Percentiles rank a stretch among this genome's conserved stretches.
Evolutionary conservation across 2,888 invertebrate genomes (phyloP).

Genomic region (Xestia sexstrigata): DNA sequence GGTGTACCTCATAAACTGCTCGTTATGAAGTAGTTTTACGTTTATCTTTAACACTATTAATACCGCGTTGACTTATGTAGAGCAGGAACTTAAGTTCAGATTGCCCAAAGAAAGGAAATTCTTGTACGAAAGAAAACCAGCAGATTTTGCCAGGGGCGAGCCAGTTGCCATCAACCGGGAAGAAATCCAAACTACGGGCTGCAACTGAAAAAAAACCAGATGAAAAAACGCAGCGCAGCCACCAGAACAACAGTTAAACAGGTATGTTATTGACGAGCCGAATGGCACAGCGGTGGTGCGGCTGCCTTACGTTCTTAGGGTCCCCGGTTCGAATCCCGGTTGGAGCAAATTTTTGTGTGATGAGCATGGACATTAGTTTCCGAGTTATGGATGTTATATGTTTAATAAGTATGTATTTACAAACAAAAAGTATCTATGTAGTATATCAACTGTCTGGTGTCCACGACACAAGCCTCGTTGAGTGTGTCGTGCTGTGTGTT

Average conservation of each 20-base stretch:
- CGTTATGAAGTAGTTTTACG: constrained; percentile 22
- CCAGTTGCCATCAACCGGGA: neutral
- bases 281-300: no score
- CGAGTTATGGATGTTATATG: no score
- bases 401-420: no score
- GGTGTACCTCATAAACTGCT: constrained; percentile 21
- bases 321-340: no score
- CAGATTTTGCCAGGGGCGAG: neutral
- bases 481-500: no score
- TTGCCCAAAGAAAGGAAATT: neutral
- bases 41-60: constrained; percentile 3
- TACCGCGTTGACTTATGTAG: neutral
- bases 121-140: neutral
- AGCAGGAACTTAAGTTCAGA: neutral
- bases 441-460: no score
- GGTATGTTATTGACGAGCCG: no score
- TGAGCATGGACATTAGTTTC: no score
- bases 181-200: neutral
- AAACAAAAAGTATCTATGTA: no score
- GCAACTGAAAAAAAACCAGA: neutral
- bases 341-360: no score
- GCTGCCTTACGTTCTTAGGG: no score
- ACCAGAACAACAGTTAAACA: neutral
- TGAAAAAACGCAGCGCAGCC: neutral
- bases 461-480: no score